A percentile compares a stretch with the other conserved stretches of the same genome.
Evolutionary conservation across 2,888 invertebrate genomes (phyloP).

Genomic region (Disparrhopalites patrizii): DNA sequence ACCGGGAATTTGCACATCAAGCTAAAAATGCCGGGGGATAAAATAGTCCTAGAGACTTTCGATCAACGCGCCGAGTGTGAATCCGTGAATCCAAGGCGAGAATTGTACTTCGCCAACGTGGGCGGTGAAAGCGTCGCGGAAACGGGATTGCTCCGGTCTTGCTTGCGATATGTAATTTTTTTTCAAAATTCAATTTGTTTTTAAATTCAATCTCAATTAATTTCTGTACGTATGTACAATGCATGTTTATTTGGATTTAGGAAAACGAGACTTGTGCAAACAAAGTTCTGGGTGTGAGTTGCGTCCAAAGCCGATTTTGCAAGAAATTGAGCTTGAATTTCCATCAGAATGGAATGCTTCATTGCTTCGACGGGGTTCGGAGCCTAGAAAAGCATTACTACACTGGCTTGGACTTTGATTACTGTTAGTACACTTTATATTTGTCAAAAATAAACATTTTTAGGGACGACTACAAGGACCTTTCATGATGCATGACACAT

Average conservation of each 20-base stretch:
- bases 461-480: too few species aligned
- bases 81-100: not conserved
- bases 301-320: not conserved
- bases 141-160: not conserved
- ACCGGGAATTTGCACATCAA: too few species aligned
- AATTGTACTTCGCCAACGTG: not conserved
- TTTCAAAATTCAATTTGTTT: too few species aligned
- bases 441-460: not conserved
- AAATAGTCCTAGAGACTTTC: too few species aligned
- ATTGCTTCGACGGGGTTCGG: not conserved
- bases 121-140: not conserved
- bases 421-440: not conserved
- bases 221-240: too few species aligned
- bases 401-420: not conserved
- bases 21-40: too few species aligned
- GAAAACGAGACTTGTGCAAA: not conserved
- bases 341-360: not conserved
- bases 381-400: not conserved
- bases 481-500: too few species aligned
- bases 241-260: too few species aligned
- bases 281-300: not conserved
- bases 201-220: too few species aligned
- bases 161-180: not conserved
- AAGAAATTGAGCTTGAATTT: not conserved
- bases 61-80: too few species aligned